A percentile compares a stretch with the other conserved stretches of the same genome.
Evolutionary conservation across 2,113 vertebrate species (phyloP).

Genomic region (Entomyzon cyanotis): DNA sequence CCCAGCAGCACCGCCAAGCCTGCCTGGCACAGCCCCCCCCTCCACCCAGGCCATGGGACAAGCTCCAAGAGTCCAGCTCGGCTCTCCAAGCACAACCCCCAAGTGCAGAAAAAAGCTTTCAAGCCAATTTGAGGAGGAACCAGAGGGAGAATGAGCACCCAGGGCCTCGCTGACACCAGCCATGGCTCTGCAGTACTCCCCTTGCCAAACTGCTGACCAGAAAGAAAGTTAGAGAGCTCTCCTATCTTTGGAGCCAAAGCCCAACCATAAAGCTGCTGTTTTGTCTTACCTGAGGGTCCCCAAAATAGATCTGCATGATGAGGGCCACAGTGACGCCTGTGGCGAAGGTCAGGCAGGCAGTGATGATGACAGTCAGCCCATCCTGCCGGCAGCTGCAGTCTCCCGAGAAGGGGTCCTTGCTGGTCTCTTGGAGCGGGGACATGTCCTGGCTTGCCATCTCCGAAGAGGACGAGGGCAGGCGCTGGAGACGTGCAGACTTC

Average conservation of each 20-base stretch:
- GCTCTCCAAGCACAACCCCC: not conserved
- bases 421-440: conserved; percentile 89
- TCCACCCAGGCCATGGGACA: rapidly evolving
- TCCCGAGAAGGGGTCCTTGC: conserved; percentile 87
- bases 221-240: not conserved
- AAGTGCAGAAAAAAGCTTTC: not conserved
- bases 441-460: conserved; percentile 90
- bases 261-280: not conserved
- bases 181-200: not conserved
- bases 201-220: not conserved
- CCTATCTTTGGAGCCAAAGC: not conserved
- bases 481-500: conserved; percentile 91
- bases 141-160: not conserved
- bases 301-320: conserved; percentile 97
- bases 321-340: conserved; percentile 92
- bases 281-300: conserved; percentile 89
- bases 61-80: rapidly evolving
- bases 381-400: conserved; percentile 93
- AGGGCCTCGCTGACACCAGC: not conserved
- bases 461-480: conserved; percentile 91
- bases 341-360: conserved; percentile 94
- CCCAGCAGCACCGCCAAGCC: not conserved
- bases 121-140: not conserved
- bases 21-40: not conserved
- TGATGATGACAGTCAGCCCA: conserved; percentile 94